Conservation (phyloP, 2,888 invertebrate species). For the Agrilus cyanescens region DNA sequence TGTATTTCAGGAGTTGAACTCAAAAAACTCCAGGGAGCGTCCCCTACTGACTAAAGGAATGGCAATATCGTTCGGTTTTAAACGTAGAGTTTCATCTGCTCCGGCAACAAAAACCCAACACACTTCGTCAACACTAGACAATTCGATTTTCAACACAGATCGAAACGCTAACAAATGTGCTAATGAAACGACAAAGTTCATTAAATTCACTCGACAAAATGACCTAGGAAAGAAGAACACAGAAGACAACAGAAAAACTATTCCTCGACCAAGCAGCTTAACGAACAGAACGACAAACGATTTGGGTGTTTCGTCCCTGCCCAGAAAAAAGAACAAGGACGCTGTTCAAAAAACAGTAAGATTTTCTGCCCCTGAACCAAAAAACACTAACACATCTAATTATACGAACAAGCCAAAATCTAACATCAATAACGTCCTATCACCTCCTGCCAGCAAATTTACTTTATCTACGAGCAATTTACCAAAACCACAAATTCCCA, state of each 20-base stretch:
- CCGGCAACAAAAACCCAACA: slow-evolving; percentile 14
- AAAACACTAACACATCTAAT: slow-evolving; percentile 10
- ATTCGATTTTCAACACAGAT: slow-evolving; percentile 31
- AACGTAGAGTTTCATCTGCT: slow-evolving; percentile 48
- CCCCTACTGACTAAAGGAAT: slow-evolving; percentile 48
- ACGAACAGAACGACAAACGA: slow-evolving; percentile 22
- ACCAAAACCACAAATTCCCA: slow-evolving; percentile 61
- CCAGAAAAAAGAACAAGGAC: slow-evolving; percentile 3
- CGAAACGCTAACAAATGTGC: slow-evolving; percentile 43
- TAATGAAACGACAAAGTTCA: slow-evolving; percentile 49
- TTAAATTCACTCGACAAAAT: slow-evolving; percentile 65
- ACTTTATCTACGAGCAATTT: slow-evolving; percentile 60
- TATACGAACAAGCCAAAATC: slow-evolving; percentile 14
- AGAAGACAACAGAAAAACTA: slow-evolving; percentile 48
- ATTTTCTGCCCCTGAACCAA: slow-evolving; percentile 10
- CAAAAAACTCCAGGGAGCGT: too few relatives aligned
- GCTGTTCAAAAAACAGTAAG: not conserved
- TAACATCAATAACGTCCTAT: slow-evolving; percentile 9
- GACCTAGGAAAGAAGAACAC: slow-evolving; percentile 54
- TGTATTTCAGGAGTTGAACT: too few relatives aligned
- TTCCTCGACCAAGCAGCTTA: slow-evolving; percentile 15
- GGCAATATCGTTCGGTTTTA: slow-evolving; percentile 76
- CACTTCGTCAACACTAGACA: slow-evolving; percentile 13
- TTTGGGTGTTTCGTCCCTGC: slow-evolving; percentile 7
- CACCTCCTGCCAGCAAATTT: slow-evolving; percentile 42